Conservation (phyloP, 2,113 vertebrate species). For the Lasiurus cinereus region DNA sequence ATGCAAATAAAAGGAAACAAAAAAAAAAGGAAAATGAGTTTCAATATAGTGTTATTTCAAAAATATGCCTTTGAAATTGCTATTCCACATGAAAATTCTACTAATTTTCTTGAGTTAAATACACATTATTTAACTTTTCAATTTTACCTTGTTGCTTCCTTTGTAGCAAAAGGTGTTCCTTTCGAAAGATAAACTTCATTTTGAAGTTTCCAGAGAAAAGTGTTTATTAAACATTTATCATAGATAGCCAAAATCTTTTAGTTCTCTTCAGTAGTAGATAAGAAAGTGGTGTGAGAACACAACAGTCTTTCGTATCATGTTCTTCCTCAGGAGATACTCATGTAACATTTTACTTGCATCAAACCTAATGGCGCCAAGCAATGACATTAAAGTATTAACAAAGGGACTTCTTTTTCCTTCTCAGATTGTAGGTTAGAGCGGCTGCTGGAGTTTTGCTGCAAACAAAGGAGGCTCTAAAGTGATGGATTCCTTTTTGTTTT, state of each 20-base stretch:
- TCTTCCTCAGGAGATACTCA: neutral
- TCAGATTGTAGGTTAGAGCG: neutral
- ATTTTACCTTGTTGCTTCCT: neutral
- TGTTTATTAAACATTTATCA: conserved; percentile 30
- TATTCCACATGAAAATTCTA: conserved; percentile 50
- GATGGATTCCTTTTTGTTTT: neutral
- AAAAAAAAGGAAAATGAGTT: conserved; percentile 29
- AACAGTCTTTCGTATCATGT: neutral
- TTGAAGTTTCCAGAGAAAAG: conserved; percentile 27
- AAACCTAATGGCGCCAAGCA: neutral
- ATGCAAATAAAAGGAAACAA: conserved; percentile 60
- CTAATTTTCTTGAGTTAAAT: conserved; percentile 57
- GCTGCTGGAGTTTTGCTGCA: neutral
- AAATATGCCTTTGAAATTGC: conserved; percentile 39
- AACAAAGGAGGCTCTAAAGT: neutral
- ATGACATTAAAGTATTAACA: neutral
- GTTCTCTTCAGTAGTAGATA: neutral
- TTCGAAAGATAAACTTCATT: conserved; percentile 44
- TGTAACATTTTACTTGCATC: neutral
- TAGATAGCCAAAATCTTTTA: neutral
- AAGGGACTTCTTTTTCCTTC: neutral
- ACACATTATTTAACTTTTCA: conserved; percentile 53
- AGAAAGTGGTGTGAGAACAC: neutral
- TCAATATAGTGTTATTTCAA: conserved; percentile 51
- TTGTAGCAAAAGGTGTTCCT: conserved; percentile 9